Conservation (phyloP, 2,797 vertebrate species). For the Trematomus bernacchii region DNA sequence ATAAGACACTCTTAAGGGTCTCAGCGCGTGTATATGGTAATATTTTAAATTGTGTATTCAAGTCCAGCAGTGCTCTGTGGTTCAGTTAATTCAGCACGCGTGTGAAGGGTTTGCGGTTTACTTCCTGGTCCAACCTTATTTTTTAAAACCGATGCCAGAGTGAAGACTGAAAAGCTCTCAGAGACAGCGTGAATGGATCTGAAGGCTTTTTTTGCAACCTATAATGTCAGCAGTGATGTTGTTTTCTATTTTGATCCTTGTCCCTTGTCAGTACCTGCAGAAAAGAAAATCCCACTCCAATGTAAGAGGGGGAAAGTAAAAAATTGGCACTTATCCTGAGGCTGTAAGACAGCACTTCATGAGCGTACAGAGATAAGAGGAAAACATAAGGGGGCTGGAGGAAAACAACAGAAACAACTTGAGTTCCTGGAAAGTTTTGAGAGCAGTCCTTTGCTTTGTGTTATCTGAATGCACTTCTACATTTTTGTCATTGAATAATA, state of each 20-base stretch:
- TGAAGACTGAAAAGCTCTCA: background rate
- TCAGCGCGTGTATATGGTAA: background rate
- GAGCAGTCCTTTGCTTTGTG: background rate
- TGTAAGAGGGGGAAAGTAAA: slow-evolving; percentile 1
- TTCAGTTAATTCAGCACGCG: background rate
- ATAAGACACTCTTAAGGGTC: background rate
- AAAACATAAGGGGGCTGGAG: slow-evolving; percentile 20
- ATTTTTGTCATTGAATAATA: background rate
- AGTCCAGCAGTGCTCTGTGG: background rate
- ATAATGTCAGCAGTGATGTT: slow-evolving; percentile 2
- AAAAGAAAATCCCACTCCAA: slow-evolving; percentile 4
- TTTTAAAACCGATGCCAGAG: background rate
- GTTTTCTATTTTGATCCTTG: slow-evolving; percentile 6
- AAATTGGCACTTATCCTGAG: slow-evolving; percentile 9
- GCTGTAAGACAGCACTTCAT: slow-evolving; percentile 9
- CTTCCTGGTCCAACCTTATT: background rate
- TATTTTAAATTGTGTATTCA: background rate
- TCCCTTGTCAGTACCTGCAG: background rate
- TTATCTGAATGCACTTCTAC: background rate
- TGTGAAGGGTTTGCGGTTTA: background rate
- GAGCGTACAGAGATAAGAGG: slow-evolving; percentile 8
- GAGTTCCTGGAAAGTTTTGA: slow-evolving; percentile 4
- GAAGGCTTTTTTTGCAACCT: slow-evolving; percentile 13
- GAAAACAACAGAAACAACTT: background rate
- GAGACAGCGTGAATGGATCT: background rate